A percentile compares a stretch with the other conserved stretches of the same genome.
Evolutionary conservation across 2,113 vertebrate genomes (phyloP).

Genomic region (Platanista minor): DNA sequence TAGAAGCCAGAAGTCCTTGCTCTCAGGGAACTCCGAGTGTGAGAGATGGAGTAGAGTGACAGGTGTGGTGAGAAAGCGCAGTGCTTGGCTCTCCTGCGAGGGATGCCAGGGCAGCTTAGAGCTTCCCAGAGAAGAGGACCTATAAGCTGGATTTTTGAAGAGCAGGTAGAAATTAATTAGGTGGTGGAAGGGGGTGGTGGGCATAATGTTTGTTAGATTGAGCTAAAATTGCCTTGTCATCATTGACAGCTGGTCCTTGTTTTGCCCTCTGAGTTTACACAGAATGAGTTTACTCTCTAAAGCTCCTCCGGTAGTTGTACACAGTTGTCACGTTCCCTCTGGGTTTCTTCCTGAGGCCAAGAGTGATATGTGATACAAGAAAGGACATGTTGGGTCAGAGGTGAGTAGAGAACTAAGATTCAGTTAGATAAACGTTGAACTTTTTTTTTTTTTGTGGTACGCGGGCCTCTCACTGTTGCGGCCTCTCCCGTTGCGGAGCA

Average conservation of each 20-base stretch:
- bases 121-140: not conserved
- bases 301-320: not conserved
- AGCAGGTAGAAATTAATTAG: not conserved
- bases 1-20: not conserved
- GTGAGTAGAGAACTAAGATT: not conserved
- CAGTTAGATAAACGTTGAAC: not conserved
- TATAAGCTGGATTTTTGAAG: not conserved
- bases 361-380: not conserved
- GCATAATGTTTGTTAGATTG: not conserved
- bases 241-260: not conserved
- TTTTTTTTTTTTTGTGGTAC: no score
- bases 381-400: not conserved
- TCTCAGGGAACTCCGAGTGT: not conserved
- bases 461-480: no score
- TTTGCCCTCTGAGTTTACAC: not conserved
- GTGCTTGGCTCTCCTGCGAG: not conserved
- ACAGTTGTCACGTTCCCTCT: not conserved
- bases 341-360: not conserved
- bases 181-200: not conserved
- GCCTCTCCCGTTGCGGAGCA: no score
- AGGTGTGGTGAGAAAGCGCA: not conserved
- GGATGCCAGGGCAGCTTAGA: not conserved
- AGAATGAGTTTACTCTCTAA: not conserved
- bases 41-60: not conserved
- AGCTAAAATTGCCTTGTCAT: not conserved